Evolutionary conservation across 2,888 invertebrate genomes (phyloP).

Genomic region (Pterostichus niger): DNA sequence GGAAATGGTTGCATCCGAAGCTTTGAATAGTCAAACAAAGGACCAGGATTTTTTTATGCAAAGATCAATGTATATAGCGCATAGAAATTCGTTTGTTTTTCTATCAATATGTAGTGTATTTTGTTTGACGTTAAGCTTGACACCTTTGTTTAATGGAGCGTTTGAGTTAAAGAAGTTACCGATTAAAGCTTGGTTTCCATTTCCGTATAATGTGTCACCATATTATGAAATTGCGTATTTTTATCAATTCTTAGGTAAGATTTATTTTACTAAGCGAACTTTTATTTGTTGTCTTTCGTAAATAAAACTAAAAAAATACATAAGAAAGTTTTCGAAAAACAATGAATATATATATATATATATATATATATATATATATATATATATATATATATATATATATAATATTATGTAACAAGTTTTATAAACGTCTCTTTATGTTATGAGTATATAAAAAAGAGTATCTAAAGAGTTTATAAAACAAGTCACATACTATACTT

Average conservation of each 20-base stretch:
- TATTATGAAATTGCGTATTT: slow-evolving; percentile 59
- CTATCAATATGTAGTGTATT: slow-evolving; percentile 8
- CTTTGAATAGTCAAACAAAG: slow-evolving; percentile 36
- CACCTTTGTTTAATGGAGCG: slow-evolving; percentile 20
- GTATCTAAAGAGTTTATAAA: too few species aligned
- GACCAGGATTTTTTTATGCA: slow-evolving; percentile 58
- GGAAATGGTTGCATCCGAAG: slow-evolving; percentile 16
- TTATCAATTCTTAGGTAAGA: slow-evolving; percentile 59
- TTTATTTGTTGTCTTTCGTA: not conserved
- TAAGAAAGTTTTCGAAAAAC: too few species aligned
- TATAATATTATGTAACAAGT: too few species aligned
- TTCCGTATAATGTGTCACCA: slow-evolving; percentile 38
- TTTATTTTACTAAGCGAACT: not conserved
- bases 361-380: too few species aligned
- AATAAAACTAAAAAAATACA: too few species aligned
- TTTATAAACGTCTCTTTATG: too few species aligned
- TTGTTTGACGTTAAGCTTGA: slow-evolving; percentile 23
- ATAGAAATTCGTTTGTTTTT: slow-evolving; percentile 48
- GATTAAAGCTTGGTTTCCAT: slow-evolving; percentile 56
- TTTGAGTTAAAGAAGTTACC: slow-evolving; percentile 32
- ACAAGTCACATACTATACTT: too few species aligned
- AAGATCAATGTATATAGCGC: slow-evolving; percentile 49
- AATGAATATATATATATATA: too few species aligned
- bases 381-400: too few species aligned
- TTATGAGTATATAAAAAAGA: too few species aligned